phyloP scores from a whole-genome alignment of 2,888 invertebrate species.

The Monoplex corrugatus region DNA sequence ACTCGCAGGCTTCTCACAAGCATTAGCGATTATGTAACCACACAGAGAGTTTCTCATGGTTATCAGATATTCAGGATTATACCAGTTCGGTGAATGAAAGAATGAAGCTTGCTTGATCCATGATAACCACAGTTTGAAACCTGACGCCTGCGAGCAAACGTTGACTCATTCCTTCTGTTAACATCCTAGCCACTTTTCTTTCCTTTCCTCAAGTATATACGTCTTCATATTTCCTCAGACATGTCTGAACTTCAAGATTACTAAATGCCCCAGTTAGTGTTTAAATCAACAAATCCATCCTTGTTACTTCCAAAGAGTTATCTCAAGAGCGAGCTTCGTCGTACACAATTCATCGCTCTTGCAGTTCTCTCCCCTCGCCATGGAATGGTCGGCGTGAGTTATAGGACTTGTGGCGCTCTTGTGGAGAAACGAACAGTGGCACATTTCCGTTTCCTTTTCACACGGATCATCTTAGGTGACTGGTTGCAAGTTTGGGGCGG shows the following conservation, averaged over 20 bases:
- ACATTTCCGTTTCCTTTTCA: no score
- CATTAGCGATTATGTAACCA: no score
- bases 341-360: slow-evolving; percentile 10
- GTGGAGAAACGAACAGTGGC: background rate
- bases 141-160: background rate
- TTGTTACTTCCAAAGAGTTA: slow-evolving; percentile 2
- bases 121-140: no score
- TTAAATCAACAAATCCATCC: background rate
- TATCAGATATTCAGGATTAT: no score
- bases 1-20: no score
- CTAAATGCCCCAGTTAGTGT: background rate
- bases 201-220: background rate
- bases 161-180: background rate
- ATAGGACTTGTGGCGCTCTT: slow-evolving; percentile 35
- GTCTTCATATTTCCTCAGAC: background rate
- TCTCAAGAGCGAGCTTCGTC: background rate
- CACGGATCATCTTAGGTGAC: background rate
- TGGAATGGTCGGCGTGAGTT: slow-evolving; percentile 36
- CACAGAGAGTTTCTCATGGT: no score
- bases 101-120: no score
- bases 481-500: background rate
- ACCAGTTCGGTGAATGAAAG: no score
- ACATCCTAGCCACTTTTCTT: background rate
- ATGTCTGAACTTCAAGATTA: background rate
- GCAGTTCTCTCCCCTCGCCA: background rate